phyloP scores from a whole-genome alignment of 2,797 vertebrate species.

The Staurois parvus region DNA sequence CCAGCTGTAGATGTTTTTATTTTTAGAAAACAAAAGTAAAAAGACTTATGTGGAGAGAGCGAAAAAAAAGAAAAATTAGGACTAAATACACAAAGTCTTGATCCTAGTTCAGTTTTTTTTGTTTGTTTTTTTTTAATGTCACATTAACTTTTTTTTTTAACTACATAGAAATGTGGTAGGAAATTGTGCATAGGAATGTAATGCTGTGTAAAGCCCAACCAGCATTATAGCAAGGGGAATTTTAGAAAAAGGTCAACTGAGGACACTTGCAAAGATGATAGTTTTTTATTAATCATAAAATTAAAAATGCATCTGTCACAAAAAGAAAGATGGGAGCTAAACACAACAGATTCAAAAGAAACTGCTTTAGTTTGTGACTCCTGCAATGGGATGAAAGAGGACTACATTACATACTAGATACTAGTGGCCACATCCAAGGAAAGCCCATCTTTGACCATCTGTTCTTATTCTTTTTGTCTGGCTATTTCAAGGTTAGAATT shows the following conservation, averaged over 20 bases:
- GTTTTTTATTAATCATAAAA: not conserved
- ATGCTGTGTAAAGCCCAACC: not conserved
- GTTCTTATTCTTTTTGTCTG: no score
- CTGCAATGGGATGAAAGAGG: not conserved
- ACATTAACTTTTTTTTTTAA: not conserved
- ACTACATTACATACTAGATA: not conserved
- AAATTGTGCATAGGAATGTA: not conserved
- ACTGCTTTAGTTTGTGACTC: no score
- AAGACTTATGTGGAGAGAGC: not conserved
- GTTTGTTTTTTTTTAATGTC: not conserved
- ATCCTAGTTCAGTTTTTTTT: not conserved
- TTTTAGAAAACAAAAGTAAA: not conserved
- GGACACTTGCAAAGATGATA: not conserved
- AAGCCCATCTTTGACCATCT: no score
- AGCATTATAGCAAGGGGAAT: not conserved
- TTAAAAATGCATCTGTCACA: not conserved
- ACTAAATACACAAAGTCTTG: not conserved
- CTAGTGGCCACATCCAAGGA: no score
- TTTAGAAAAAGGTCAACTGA: not conserved
- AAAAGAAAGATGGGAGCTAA: no score
- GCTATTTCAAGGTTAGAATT: no score
- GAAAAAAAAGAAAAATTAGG: not conserved
- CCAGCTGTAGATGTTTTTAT: not conserved
- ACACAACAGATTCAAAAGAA: no score
- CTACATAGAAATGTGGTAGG: not conserved